Conservation (phyloP, 2,797 vertebrate genomes). For the Phrynocephalus forsythii region DNA sequence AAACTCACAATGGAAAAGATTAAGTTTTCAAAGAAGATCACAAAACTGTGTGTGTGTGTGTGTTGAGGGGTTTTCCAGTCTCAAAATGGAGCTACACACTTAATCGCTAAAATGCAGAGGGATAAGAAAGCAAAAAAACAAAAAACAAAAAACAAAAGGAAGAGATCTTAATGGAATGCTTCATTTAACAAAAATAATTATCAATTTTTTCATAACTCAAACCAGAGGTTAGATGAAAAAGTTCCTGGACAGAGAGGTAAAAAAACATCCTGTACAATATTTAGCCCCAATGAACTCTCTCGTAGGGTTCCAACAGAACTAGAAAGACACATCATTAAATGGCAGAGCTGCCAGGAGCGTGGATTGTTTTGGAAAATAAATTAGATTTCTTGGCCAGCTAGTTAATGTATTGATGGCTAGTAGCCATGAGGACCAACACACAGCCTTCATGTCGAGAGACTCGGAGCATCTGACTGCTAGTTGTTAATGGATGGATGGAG, state of each 20-base stretch:
- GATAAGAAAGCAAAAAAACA: neutral
- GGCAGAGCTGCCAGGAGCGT: neutral
- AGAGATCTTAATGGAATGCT: neutral
- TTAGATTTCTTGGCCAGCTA: neutral
- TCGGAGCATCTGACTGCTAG: neutral
- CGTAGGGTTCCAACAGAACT: neutral
- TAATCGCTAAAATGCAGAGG: neutral
- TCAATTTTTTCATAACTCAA: slow-evolving; percentile 1
- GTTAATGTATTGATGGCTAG: slow-evolving; percentile 16
- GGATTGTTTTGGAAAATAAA: slow-evolving; percentile 16
- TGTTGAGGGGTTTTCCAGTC: neutral
- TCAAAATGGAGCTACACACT: neutral
- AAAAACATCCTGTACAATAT: neutral
- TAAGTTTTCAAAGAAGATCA: neutral
- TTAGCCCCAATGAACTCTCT: slow-evolving; percentile 9
- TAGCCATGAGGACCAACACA: slow-evolving; percentile 10
- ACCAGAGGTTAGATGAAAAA: too few relatives aligned
- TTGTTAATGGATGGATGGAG: neutral
- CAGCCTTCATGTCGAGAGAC: neutral
- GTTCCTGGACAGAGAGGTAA: neutral
- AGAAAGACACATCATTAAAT: slow-evolving; percentile 10
- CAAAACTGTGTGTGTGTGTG: neutral
- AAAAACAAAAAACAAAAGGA: neutral
- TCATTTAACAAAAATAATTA: neutral
- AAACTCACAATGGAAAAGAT: neutral